A percentile compares a stretch with the other conserved stretches of the same genome.
Evolutionary conservation across 2,797 vertebrate genomes (phyloP).

Genomic region (Cephalopachus bancanus): DNA sequence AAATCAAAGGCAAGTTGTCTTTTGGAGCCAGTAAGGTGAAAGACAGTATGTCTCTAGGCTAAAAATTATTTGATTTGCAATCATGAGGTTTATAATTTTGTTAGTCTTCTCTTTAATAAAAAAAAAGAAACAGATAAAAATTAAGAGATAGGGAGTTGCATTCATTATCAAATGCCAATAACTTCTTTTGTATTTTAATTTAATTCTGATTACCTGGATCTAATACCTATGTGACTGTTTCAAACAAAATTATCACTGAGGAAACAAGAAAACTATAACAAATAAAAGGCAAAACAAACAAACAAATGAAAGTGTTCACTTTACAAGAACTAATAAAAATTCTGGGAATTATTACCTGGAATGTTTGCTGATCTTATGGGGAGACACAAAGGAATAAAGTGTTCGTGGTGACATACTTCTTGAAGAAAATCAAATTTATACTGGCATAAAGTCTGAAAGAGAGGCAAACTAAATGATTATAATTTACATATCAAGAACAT

Average conservation of each 20-base stretch:
- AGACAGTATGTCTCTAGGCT: not conserved
- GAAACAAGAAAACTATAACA: not conserved
- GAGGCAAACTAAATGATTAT: conserved; percentile 45
- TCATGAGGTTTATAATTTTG: not conserved
- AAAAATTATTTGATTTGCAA: conserved; percentile 24
- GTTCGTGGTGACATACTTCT: conserved; percentile 98
- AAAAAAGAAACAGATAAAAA: conserved; percentile 14
- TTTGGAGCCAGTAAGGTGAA: not conserved
- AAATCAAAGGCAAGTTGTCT: conserved; percentile 29
- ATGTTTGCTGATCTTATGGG: conserved; percentile 95
- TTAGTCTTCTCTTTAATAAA: conserved; percentile 14
- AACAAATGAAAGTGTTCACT: not conserved
- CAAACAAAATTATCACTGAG: not conserved
- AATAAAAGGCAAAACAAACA: not conserved
- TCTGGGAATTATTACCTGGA: conserved; percentile 90
- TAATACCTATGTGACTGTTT: not conserved
- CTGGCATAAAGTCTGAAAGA: conserved; percentile 93
- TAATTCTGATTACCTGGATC: not conserved
- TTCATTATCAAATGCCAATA: not conserved
- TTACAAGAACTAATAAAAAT: not conserved
- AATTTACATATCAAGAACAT: not conserved
- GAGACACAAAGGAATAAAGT: conserved; percentile 97
- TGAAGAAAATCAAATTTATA: conserved; percentile 98
- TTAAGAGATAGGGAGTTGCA: not conserved
- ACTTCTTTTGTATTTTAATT: not conserved